A percentile compares a stretch with the other conserved stretches of the same genome.
phyloP scores from a whole-genome alignment of 2,888 invertebrate species.

The Drosophila tripunctata region DNA sequence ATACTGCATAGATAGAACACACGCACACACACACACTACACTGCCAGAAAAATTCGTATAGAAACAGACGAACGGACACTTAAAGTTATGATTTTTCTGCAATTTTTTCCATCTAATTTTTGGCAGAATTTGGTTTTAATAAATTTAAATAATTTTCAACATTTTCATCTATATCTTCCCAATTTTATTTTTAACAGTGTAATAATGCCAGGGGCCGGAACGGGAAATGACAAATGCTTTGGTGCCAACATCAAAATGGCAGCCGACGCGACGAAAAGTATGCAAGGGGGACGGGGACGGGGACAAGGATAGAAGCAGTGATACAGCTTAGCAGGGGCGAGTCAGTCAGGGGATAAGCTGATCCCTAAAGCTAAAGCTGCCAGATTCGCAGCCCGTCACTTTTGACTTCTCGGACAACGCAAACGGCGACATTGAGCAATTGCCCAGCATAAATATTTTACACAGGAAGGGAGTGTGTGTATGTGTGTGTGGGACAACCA shows the following conservation, averaged over 20 bases:
- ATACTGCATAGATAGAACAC: no score
- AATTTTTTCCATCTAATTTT: no score
- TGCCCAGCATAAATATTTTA: conserved; percentile 70
- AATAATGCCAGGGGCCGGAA: background rate
- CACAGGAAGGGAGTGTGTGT: background rate
- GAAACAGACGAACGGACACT: no score
- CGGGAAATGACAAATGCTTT: conserved; percentile 50
- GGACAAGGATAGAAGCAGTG: background rate
- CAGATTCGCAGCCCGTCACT: conserved; percentile 19
- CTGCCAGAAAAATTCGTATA: background rate
- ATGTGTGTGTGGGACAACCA: conserved; percentile 45
- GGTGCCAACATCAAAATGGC: conserved; percentile 16
- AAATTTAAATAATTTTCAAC: no score
- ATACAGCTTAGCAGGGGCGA: background rate
- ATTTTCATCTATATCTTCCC: no score
- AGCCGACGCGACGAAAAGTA: background rate
- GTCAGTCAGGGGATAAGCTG: background rate
- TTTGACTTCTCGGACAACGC: conserved; percentile 45
- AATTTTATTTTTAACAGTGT: background rate
- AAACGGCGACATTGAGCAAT: conserved; percentile 74
- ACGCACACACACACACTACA: background rate
- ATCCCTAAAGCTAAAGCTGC: background rate
- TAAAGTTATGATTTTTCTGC: no score
- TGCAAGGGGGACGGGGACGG: background rate
- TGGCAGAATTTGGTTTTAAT: no score